Base-by-base conservation (phyloP, 53 echinoderm and acorn worm genomes). In the Zoroaster sp. region DNA sequence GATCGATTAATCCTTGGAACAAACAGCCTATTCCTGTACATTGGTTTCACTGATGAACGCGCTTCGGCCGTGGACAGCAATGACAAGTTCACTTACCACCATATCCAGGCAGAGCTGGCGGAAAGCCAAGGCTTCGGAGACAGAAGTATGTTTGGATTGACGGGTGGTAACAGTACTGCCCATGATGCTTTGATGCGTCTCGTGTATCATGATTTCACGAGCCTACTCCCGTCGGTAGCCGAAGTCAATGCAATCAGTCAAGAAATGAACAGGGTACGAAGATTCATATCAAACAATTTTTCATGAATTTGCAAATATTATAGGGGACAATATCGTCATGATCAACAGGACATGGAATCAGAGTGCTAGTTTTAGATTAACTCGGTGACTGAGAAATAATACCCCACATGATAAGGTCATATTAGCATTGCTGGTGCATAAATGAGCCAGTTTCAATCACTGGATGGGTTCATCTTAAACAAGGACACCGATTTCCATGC, bases 181-280 rank as follows among this genome's bases (percentile, higher is more conserved):
- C 41, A 35, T 30, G 18, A 44, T 30, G 69, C 53, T 31, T n/a
- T 87, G 31, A 28, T 78, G 38, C 46, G 14, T 4, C 39, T 86
- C 25, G 40, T 42, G 51, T 38, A 51, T 78, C 83, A 83, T 35
- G 73, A 95, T 89, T 91, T 51, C 91, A 95, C 75, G 91, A 95
- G 78, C 18, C 40, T 93, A 38, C 83, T 95, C 17, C 95, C 95
- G 31, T 91, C 93, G 91, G 93, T 95, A 21, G 91, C 80, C 87
- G 95, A 93, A 66, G 95, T 93, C 66, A 95, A 95, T 87, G 95
- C 90, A 14, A 89, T 95, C 37, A 95, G 93, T 89, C 91, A 95
- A 76, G 95, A 95, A 69, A 77, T 95, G 44, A 93, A 95, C 46
- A 93, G 66, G 83, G 83, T 83, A 67, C 37, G 54, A 49, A n/a